Base-by-base conservation (phyloP, 2,888 invertebrate species). In the Blastobasis lacticolella region DNA sequence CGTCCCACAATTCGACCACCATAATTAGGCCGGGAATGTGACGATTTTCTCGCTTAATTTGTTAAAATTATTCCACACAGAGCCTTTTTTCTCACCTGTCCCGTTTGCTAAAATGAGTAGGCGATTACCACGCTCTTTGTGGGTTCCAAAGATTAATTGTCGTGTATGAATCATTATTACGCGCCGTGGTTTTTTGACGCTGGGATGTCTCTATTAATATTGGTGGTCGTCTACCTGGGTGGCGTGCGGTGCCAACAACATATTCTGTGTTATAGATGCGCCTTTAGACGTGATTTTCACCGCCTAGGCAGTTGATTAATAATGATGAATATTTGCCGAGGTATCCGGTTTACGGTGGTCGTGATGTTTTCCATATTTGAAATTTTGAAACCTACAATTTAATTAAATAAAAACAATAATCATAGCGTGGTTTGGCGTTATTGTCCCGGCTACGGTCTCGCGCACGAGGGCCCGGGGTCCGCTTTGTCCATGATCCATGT, bases 21-120 rank as follows among this genome's bases (percentile, higher is more conserved):
- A 74, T 77, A 74, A 77, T 80, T 81, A 75, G 71, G 64, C 61
- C 67, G 66, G 65, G 78, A 81, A 84, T 66, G 82, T 82, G 85
- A 63, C 72, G 73, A 78, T 68, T 83, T 82, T 86, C 85, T 86
- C 85, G 84, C 85, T 78, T 81, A 83, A 84, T 85, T 82, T 81
- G 83, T 85, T 78, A 75, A 81, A 78, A 80, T 81, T 78, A 68
- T 73, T 67, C 66, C 64, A 59, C 57, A 57, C 51, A 57, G 62
- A 69, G 69, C 75, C 75, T 72, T 69, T 59, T 61, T 46, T 54
- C 53, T 60, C 61, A 65, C 66, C 60, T 66, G 63, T 59, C 23
- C 67, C 69, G 67, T 69, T 78, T 73, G 78, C 73, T 66, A 76
- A 81, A 81, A 81, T 85, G 85, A 85, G 80, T 84, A 75, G 78